These are phyloP conservation scores for Hermaeophaga mercurialis DNA, from an alignment of 2,888 invertebrate genomes.

Conservation along the genomic window DNA sequence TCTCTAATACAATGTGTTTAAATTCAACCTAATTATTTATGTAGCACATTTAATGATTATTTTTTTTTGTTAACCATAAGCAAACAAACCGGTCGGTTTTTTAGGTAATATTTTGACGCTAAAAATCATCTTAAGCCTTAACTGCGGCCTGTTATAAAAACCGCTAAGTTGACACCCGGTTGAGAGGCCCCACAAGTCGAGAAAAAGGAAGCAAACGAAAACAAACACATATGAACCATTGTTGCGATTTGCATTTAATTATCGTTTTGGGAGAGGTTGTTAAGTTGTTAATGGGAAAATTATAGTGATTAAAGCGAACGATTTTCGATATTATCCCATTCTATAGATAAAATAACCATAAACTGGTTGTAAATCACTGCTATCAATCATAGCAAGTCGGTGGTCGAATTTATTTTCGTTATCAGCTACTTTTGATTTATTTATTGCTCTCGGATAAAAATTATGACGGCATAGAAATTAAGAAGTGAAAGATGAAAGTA, in stretches of 20 bases:
- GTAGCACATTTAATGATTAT: too few species aligned
- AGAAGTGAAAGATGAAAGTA: background rate
- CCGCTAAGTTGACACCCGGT: constrained; percentile 2
- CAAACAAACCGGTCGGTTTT: too few species aligned
- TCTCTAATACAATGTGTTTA: too few species aligned
- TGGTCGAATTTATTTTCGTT: constrained; percentile 21
- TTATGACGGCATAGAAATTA: constrained; percentile 4
- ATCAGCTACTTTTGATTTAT: constrained; percentile 14
- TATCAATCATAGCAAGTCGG: constrained; percentile 23
- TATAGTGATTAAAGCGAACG: constrained; percentile 22
- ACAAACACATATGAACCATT: constrained; percentile 11
- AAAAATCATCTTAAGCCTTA: too few species aligned
- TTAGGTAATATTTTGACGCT: too few species aligned
- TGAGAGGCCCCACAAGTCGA: constrained; percentile 15
- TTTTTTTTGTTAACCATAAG: too few species aligned
- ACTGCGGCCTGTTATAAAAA: too few species aligned
- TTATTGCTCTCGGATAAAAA: constrained; percentile 1
- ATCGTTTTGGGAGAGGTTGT: constrained; percentile 13
- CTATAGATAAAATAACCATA: constrained; percentile 19
- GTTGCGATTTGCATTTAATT: constrained; percentile 28
- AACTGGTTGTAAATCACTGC: constrained; percentile 25
- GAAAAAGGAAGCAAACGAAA: constrained; percentile 10
- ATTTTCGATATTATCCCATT: constrained; percentile 19
- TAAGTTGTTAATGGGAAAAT: constrained; percentile 25
- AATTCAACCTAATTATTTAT: too few species aligned